A percentile compares a stretch with the other conserved stretches of the same genome.
Conservation (phyloP, 2,888 invertebrate species). For the Catocala nupta region DNA sequence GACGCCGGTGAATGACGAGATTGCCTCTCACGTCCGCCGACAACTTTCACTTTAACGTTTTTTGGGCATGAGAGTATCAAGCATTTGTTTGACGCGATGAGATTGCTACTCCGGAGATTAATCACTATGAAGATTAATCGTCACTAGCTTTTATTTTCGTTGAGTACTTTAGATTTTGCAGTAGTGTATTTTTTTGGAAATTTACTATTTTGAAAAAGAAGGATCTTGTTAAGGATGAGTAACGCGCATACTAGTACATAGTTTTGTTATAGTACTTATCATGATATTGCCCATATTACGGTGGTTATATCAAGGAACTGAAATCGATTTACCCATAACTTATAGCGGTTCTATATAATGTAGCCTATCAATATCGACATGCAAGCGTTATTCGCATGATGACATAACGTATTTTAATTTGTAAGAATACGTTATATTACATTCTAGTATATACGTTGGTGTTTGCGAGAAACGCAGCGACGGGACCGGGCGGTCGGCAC, state of each 20-base stretch:
- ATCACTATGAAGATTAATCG: conserved; percentile 29
- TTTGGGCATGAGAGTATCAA: conserved; percentile 66
- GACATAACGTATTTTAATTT: conserved; percentile 32
- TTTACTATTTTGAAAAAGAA: too few species aligned
- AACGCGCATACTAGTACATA: too few species aligned
- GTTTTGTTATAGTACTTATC: not conserved
- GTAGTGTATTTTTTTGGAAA: not conserved
- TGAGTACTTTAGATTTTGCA: conserved; percentile 4
- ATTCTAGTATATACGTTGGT: conserved; percentile 26
- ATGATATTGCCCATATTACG: not conserved
- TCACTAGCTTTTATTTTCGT: conserved; percentile 27
- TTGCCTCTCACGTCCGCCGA: conserved; percentile 68
- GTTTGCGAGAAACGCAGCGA: conserved; percentile 53
- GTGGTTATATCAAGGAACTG: not conserved
- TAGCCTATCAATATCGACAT: not conserved
- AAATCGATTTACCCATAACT: not conserved
- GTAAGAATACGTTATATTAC: conserved; percentile 32
- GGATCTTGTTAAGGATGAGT: too few species aligned
- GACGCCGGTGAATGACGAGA: conserved; percentile 71
- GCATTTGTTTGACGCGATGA: conserved; percentile 36
- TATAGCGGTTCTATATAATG: not conserved
- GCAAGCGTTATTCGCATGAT: conserved; percentile 14
- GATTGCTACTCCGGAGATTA: conserved; percentile 31
- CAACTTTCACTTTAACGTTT: conserved; percentile 83
- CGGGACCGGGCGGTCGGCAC: conserved; percentile 57